Evolutionary conservation across 1,140 invertebrate species (phyloP).

Genomic region (Dufourea novaeangliae): DNA sequence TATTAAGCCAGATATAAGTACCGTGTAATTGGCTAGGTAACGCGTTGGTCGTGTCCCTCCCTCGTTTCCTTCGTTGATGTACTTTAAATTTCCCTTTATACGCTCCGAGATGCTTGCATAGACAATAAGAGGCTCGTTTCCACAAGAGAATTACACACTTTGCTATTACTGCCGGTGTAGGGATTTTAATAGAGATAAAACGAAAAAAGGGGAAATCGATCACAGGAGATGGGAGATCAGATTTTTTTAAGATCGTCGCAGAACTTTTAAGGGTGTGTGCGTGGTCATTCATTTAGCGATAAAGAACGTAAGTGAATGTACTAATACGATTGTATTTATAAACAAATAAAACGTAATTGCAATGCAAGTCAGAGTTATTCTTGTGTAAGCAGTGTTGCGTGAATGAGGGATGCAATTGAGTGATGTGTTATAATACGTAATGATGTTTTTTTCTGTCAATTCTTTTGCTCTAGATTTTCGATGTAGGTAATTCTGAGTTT

Average conservation of each 20-base stretch:
- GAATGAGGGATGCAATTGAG: neutral
- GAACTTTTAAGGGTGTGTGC: neutral
- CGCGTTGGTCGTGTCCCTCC: neutral
- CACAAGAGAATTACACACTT: neutral
- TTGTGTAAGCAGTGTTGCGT: neutral
- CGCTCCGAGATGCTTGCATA: constrained; percentile 27
- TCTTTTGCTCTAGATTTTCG: too few species aligned
- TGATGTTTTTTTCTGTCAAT: too few species aligned
- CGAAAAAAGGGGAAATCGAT: neutral
- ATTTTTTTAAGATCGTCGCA: neutral
- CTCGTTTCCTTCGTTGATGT: constrained; percentile 4
- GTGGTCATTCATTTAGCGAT: neutral
- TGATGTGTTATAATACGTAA: too few species aligned
- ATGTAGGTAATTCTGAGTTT: too few species aligned
- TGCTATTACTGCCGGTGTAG: neutral
- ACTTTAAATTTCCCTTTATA: constrained; percentile 29
- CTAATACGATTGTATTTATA: constrained; percentile 18
- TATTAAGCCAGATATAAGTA: constrained; percentile 24
- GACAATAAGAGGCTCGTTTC: constrained; percentile 37
- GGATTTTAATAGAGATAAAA: constrained; percentile 9
- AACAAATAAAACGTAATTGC: constrained; percentile 26
- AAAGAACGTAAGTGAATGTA: neutral
- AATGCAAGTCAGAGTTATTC: neutral
- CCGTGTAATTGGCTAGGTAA: constrained; percentile 18
- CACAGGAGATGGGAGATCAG: neutral